phyloP scores from a whole-genome alignment of 2,113 vertebrate genomes.

The Urocitellus parryii region DNA sequence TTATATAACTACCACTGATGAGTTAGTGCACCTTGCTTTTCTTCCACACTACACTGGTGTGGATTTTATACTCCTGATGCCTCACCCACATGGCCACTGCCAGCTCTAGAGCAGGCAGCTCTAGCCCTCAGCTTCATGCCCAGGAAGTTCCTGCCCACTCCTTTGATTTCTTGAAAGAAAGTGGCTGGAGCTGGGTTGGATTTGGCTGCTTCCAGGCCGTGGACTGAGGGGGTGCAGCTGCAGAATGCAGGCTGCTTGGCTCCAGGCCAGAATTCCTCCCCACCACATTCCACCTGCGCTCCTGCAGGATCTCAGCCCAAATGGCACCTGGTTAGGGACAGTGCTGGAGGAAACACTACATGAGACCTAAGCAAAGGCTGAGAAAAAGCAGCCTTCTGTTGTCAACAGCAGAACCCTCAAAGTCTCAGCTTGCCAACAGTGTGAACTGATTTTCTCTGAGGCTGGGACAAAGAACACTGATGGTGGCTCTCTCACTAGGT shows the following conservation, averaged over 20 bases:
- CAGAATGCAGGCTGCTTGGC: background rate
- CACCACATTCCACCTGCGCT: background rate
- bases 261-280: background rate
- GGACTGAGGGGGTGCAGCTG: background rate
- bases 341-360: no score
- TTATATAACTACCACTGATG: background rate
- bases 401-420: background rate
- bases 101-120: background rate
- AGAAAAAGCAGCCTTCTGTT: background rate
- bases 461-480: background rate
- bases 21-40: background rate
- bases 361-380: background rate
- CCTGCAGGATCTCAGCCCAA: no score
- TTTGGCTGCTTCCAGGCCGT: background rate
- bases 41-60: background rate
- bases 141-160: background rate
- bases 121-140: background rate
- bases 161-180: background rate
- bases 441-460: no score
- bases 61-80: no score
- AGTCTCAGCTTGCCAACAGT: background rate
- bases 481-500: fast-evolving
- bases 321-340: background rate
- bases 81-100: background rate
- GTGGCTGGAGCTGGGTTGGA: fast-evolving